phyloP scores from a whole-genome alignment of 2,888 invertebrate genomes.

The Cheilosia vernalis region DNA sequence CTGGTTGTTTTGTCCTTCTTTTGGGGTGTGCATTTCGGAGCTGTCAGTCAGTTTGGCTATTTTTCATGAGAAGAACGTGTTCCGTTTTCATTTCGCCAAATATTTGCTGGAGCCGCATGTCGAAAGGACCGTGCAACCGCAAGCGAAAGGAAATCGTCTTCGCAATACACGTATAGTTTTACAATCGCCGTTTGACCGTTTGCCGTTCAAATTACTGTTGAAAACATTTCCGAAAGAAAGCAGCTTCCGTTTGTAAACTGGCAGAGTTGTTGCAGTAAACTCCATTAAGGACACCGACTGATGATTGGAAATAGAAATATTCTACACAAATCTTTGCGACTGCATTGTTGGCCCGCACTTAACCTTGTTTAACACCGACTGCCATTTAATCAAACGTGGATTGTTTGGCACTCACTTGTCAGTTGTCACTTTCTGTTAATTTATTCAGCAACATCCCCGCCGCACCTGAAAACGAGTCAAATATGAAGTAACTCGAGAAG shows the following conservation, averaged over 20 bases:
- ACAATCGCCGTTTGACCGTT: slow-evolving; percentile 4
- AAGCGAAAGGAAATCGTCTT: slow-evolving; percentile 4
- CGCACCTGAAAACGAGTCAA: slow-evolving; percentile 20
- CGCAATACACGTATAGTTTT: slow-evolving; percentile 22
- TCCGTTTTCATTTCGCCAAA: background rate
- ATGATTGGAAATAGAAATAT: background rate
- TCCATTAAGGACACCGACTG: background rate
- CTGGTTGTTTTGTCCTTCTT: slow-evolving; percentile 31
- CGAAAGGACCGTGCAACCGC: slow-evolving; percentile 16
- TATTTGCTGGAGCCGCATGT: background rate
- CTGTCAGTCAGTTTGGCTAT: slow-evolving; percentile 52
- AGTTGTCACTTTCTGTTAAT: slow-evolving; percentile 32
- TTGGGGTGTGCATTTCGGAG: slow-evolving; percentile 13
- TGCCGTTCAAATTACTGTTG: background rate
- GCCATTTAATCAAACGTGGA: slow-evolving; percentile 36
- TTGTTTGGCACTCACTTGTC: slow-evolving; percentile 41
- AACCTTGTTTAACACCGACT: slow-evolving; percentile 27
- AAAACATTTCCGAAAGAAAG: background rate
- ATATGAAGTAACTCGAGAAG: background rate
- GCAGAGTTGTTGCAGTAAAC: background rate
- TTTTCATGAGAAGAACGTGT: slow-evolving; percentile 27
- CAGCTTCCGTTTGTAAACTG: background rate
- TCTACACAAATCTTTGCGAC: background rate
- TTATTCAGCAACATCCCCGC: slow-evolving; percentile 12
- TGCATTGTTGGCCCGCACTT: background rate